Conservation (phyloP, 2,888 invertebrate species). For the Cacoxenus indagator region DNA sequence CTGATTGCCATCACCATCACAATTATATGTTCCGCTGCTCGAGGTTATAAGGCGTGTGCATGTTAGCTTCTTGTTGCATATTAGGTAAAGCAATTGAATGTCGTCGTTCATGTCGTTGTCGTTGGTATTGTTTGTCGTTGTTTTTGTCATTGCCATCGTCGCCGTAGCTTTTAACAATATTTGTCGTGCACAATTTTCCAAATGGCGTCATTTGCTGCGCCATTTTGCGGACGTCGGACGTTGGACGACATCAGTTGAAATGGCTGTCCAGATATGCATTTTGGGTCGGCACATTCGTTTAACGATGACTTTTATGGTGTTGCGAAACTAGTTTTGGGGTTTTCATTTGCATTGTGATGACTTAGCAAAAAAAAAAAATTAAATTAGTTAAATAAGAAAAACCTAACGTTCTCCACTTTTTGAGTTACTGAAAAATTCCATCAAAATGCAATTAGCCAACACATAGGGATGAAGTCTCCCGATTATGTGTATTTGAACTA, state of each 20-base stretch:
- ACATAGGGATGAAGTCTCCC: too few relatives aligned
- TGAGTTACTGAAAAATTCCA: neutral
- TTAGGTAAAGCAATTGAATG: constrained; percentile 18
- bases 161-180: constrained; percentile 19
- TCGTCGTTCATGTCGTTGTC: constrained; percentile 36
- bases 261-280: neutral
- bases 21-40: too few relatives aligned
- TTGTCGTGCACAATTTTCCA: constrained; percentile 17
- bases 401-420: neutral
- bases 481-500: too few relatives aligned
- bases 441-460: neutral
- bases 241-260: neutral
- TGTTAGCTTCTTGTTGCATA: constrained; percentile 4
- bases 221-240: constrained; percentile 2
- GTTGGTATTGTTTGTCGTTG: constrained; percentile 41
- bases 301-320: neutral
- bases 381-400: neutral
- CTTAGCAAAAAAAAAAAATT: neutral
- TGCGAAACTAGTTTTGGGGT: neutral
- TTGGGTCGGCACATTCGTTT: neutral
- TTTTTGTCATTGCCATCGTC: neutral
- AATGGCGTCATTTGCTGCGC: constrained; percentile 22
- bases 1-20: too few relatives aligned
- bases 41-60: too few relatives aligned
- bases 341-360: neutral